These are phyloP conservation scores for Cichlasoma orientale DNA, from an alignment of 2,797 vertebrate genomes.

Conservation along the genomic window DNA sequence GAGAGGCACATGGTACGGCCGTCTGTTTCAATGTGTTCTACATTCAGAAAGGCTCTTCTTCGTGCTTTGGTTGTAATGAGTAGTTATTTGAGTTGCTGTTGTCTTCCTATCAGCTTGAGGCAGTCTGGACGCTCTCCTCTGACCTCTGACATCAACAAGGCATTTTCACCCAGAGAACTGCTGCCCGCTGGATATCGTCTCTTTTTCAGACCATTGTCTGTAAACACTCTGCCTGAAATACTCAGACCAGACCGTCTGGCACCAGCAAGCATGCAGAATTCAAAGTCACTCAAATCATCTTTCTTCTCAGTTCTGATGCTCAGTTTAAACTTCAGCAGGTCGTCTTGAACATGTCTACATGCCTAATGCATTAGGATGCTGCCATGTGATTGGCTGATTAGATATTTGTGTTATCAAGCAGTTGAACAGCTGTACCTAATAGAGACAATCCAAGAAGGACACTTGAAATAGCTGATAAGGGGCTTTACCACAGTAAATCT, in stretches of 20 bases:
- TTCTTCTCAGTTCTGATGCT: neutral
- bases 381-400: neutral
- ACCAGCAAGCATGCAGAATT: neutral
- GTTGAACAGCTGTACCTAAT: neutral
- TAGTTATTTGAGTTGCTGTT: neutral
- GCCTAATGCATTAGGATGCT: neutral
- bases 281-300: neutral
- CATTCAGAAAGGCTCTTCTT: neutral
- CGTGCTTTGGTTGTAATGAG: neutral
- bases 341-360: neutral
- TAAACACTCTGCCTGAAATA: neutral
- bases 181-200: neutral
- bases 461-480: no score
- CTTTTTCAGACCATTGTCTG: neutral
- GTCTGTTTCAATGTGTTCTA: neutral
- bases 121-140: neutral
- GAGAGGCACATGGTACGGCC: neutral
- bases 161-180: neutral
- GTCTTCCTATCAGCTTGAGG: neutral
- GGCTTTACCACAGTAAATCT: neutral
- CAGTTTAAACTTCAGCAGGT: neutral
- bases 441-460: neutral
- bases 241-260: neutral
- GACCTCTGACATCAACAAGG: neutral
- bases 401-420: neutral